phyloP scores from a whole-genome alignment of 2,888 invertebrate genomes.

The Drosophila meridiana region DNA sequence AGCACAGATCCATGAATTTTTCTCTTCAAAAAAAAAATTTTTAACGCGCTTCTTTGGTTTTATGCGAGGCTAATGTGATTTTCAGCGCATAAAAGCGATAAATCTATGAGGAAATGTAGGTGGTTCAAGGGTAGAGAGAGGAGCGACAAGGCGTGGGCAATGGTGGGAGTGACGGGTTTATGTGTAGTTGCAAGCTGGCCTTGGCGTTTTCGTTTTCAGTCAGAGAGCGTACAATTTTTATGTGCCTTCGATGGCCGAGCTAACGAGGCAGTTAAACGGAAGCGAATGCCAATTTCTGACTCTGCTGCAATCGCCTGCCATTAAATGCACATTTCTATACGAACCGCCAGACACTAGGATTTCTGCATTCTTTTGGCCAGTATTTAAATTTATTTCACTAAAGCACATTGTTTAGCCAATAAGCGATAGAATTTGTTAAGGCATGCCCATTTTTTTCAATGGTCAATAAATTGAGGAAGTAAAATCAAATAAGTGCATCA shows the following conservation, averaged over 20 bases:
- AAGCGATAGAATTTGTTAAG: conserved; percentile 37
- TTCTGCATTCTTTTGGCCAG: not conserved
- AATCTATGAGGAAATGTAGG: conserved; percentile 54
- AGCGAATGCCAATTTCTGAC: conserved; percentile 56
- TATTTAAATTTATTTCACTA: conserved; percentile 4
- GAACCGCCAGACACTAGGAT: conserved; percentile 18
- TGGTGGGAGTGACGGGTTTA: not conserved
- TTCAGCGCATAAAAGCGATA: conserved; percentile 78
- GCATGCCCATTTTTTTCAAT: conserved; percentile 40
- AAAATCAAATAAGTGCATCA: not conserved
- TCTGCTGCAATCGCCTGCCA: conserved; percentile 54
- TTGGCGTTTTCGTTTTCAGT: conserved; percentile 53
- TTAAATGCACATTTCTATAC: conserved; percentile 72
- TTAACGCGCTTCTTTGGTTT: conserved; percentile 75
- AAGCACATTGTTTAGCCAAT: conserved; percentile 32
- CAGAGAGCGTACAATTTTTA: conserved; percentile 57
- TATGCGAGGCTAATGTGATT: conserved; percentile 77
- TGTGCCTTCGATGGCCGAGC: conserved; percentile 50
- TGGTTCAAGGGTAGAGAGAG: not conserved
- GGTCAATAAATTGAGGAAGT: not conserved
- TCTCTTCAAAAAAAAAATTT: conserved; percentile 32
- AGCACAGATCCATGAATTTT: conserved; percentile 57
- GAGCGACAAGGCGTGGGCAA: too few relatives aligned
- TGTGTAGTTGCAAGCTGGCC: conserved; percentile 3
- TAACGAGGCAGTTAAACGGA: conserved; percentile 75